Evolutionary conservation across 1,140 invertebrate genomes (phyloP), one percentile per base, ranked within the genome.

Genomic region (Nasonia longicornis): DNA sequence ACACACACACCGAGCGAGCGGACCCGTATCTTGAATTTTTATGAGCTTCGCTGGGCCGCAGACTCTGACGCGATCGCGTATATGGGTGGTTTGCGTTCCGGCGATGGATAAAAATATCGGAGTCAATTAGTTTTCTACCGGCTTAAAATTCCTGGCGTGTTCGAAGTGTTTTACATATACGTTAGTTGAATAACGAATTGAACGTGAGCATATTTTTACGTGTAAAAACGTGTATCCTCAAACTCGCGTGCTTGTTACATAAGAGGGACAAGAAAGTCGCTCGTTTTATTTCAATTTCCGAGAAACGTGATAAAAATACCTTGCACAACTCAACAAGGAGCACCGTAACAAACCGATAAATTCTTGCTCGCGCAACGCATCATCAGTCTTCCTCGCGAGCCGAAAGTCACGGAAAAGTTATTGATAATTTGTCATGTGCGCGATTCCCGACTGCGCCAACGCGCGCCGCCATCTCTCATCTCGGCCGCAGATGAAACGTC

Each of bases 371-470:
- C 31, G 20, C 3, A 71, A 70, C 42, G 48, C 48, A 64, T 52
- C 64, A 81, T 81, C 73, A 81, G 73, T 81, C 80, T 70, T 81
- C 26, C 73, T 73, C 75, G 16, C 26, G 35, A 72, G 64, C 80
- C 83, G 79, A 58, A 81, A 86, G 83, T 85, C 79, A 72, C 42
- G 80, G 77, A 78, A 73, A 84, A 85, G 84, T 87, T 86, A 86
- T 86, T 86, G 85, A 86, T 87, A 87, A 87, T 87, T 87, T 86
- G 85, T 87, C 86, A 87, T 83, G 52, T 58, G 71, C 77, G 58
- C 20, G 82, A 84, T 85, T 85, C 81, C 82, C 79, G 70, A 84
- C 86, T 77, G 80, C 79, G 64, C 52, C 20, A 79, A 31, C 79
- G 38, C 70, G 75, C 79, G 31, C 10, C 38, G 38, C 38, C 83